These are phyloP conservation scores for Nipponacmea schrenckii DNA, from an alignment of 2,888 invertebrate genomes.

Conservation along the genomic window DNA sequence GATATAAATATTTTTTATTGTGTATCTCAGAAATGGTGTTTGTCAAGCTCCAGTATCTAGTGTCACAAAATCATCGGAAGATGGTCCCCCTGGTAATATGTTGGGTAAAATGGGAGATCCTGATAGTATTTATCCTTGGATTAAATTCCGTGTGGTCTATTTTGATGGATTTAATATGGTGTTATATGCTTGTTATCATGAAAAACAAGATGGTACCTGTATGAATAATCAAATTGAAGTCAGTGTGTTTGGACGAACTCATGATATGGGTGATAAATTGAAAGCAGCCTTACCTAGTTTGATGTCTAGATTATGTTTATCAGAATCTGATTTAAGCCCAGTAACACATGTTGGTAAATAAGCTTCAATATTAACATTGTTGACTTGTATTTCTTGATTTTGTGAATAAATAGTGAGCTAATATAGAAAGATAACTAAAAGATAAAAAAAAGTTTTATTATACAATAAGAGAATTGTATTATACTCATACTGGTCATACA, in stretches of 20 bases:
- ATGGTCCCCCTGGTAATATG: neutral
- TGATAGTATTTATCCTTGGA: conserved; percentile 1
- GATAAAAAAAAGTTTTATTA: too few relatives aligned
- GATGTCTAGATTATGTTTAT: neutral
- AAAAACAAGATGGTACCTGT: neutral
- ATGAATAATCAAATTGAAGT: neutral
- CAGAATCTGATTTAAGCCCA: neutral
- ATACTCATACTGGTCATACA: too few relatives aligned
- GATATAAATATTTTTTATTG: neutral
- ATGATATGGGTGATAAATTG: neutral
- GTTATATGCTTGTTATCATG: neutral
- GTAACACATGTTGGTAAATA: neutral
- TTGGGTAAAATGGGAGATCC: neutral
- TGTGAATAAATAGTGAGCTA: too few relatives aligned
- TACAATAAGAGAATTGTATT: too few relatives aligned
- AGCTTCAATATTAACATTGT: neutral
- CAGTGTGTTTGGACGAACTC: neutral
- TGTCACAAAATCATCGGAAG: neutral
- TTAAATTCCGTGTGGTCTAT: conserved; percentile 1
- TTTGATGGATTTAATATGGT: neutral
- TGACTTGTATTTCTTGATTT: too few relatives aligned
- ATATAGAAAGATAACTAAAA: too few relatives aligned
- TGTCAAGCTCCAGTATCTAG: neutral
- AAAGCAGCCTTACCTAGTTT: neutral
- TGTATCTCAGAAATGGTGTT: neutral